Base-by-base conservation (phyloP, 2,888 invertebrate species). In the Drosophila tripunctata region DNA sequence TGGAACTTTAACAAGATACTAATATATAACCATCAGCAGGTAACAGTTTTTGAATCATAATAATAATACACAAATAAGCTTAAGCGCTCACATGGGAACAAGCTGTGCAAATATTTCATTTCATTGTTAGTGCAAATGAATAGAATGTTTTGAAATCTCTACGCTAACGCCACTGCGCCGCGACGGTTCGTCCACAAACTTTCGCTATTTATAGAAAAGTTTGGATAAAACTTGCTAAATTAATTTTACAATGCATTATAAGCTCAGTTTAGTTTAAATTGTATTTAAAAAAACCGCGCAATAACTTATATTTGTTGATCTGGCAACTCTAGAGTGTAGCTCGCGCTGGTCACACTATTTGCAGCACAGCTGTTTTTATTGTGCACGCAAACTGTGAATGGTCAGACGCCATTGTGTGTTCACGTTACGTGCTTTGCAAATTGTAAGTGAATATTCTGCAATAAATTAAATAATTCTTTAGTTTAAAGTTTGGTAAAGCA, bases 71-170 rank as follows among this genome's bases (percentile, higher is more conserved):
- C 48, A 65, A 55, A 56, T 19, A 70, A 80, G 62, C 56, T 35
- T 45, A 67, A 61, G 30, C 65, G 70, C 55, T 54, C 67, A 62
- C 45, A 57, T 27, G 33, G 36, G 45, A 50, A 70, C 84, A 89
- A 89, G 88, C 89, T 89, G 89, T 88, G 74, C 65, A 89, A 89
- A 89, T 71, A 89, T 43, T 61, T 77, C 54, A 89, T 43, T 61
- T 77, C 54, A 56, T 68, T 51, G 15, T 57, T 51, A 70, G 60
- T 67, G 68, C 56, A 65, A 27, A 27, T 44, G 57, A 48, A 50
- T 69, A 41, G 48, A 78, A 60, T 83, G 81, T 86, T 78, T 86
- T 86, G 69, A 86, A 83, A 86, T 83, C 86, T 83, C 78, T 70
- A 76, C 80, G 33, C 31, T n/a, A n/a, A n/a, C n/a, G n/a, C n/a